Percentiles rank a stretch among this genome's conserved stretches.
These are phyloP conservation scores for Dipus sagitta DNA, from an alignment of 2,797 vertebrate genomes.

Conservation along the genomic window DNA sequence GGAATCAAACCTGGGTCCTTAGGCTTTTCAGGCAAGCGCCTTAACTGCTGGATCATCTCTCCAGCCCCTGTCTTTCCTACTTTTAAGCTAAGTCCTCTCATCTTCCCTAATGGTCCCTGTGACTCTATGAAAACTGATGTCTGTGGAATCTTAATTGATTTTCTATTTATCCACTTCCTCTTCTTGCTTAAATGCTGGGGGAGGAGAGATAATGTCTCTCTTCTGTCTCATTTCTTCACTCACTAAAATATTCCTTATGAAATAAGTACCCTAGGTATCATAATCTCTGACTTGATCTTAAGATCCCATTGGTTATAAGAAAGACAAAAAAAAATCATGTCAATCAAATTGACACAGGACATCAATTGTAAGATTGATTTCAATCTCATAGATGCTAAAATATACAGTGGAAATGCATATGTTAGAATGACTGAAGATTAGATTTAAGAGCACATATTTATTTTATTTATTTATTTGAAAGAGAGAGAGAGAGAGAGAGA, in stretches of 20 bases:
- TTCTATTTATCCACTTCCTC: background rate
- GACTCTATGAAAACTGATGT: background rate
- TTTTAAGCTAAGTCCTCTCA: background rate
- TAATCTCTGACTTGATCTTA: background rate
- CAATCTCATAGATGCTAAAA: slow-evolving; percentile 18
- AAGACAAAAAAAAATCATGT: background rate
- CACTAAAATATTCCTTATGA: background rate
- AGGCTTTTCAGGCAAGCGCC: too few relatives aligned
- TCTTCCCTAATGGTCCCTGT: background rate
- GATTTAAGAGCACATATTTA: background rate
- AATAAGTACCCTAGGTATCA: background rate
- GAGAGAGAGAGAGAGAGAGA: too few relatives aligned
- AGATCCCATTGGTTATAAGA: background rate
- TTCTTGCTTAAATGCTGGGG: background rate
- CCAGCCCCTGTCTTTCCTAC: too few relatives aligned
- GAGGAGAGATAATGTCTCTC: background rate
- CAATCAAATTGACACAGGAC: background rate
- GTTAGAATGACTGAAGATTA: background rate
- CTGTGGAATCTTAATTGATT: background rate
- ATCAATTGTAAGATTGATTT: background rate
- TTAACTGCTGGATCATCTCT: too few relatives aligned
- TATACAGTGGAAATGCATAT: background rate
- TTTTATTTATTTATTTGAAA: too few relatives aligned
- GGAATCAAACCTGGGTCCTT: too few relatives aligned
- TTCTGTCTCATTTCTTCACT: background rate